Conservation (phyloP, 2,888 invertebrate genomes). For the Hypselothyrea guttata region DNA sequence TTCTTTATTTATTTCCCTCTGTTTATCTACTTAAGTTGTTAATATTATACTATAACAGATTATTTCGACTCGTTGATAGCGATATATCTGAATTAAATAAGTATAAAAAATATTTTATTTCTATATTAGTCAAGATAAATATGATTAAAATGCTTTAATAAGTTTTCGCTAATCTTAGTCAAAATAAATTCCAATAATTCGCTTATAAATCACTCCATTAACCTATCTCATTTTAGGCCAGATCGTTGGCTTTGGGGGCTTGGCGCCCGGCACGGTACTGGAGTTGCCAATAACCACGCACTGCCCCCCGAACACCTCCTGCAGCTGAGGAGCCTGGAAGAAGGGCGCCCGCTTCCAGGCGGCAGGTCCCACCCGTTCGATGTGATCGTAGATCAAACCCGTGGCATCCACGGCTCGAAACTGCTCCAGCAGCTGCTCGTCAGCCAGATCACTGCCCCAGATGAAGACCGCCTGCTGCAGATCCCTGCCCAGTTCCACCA, state of each 20-base stretch:
- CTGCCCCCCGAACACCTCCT: conserved; percentile 67
- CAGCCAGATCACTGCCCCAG: conserved; percentile 97
- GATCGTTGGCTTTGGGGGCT: conserved; percentile 70
- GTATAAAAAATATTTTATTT: too few species aligned
- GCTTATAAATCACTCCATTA: neutral
- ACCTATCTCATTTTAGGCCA: conserved; percentile 64
- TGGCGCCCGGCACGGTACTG: conserved; percentile 55
- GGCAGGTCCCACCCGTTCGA: conserved; percentile 83
- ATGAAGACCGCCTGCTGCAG: conserved; percentile 94
- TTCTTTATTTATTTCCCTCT: too few species aligned
- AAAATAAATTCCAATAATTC: too few species aligned
- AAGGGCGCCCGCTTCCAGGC: conserved; percentile 70
- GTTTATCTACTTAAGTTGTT: too few species aligned
- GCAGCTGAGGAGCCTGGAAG: conserved; percentile 62
- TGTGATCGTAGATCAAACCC: conserved; percentile 97
- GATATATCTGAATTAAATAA: too few species aligned
- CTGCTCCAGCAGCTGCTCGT: conserved; percentile 89
- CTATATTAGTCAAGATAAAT: too few species aligned
- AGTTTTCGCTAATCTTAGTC: too few species aligned
- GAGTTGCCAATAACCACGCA: conserved; percentile 70
- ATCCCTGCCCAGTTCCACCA: conserved; percentile 87
- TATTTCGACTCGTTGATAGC: too few species aligned
- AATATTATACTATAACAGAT: too few species aligned
- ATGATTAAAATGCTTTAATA: too few species aligned
- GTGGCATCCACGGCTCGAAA: conserved; percentile 94